Evolutionary conservation across 2,113 vertebrate genomes (phyloP), one percentile per base, ranked within the genome.

Genomic region (Morone saxatilis): DNA sequence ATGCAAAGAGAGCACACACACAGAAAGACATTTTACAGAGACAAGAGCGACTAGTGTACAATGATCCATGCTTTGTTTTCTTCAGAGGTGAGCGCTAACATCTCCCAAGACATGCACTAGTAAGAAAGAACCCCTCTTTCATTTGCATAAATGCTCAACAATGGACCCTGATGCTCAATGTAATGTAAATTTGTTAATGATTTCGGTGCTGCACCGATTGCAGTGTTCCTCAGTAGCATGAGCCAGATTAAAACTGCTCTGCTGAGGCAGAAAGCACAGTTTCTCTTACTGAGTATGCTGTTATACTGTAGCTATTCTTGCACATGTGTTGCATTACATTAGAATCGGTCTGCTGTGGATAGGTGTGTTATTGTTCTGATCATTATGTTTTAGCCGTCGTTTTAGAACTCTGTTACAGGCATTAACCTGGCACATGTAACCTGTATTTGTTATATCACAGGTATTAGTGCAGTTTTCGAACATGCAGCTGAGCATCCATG

Each of bases 81-180:
- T 79, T 86, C 75, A 83, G 75, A 92, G 86, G 86, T 89, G 86
- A 81, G 83, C 38, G 77, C 90, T 73, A 87, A 92, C 91, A 89
- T 92, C 87, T 93, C 88, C 92, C 84, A 59, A 87, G 91, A 91
- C 91, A 90, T 89, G 93, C 92, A 93, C 85, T 63, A 79, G 81
- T 91, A 90, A 93, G 91, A 93, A 71, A 84, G 51, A 86, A 78
- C 54, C 77, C 79, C 65, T 62, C 68, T 14, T 57, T 83, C 40
- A 89, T 91, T 90, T 90, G 85, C 92, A 94, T 91, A 91, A 92
- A 92, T 80, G 90, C 86, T 93, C 92, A 91, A 92, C 90, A 86
- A 87, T 83, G 81, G 61, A 86, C 81, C 82, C 65, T 50, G 85
- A 86, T 82, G 87, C 86, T 83, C 65, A 63, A 70, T 31, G 25